Conservation (phyloP, 2,888 invertebrate genomes). For the Gastracanthus pulcherrimus region DNA sequence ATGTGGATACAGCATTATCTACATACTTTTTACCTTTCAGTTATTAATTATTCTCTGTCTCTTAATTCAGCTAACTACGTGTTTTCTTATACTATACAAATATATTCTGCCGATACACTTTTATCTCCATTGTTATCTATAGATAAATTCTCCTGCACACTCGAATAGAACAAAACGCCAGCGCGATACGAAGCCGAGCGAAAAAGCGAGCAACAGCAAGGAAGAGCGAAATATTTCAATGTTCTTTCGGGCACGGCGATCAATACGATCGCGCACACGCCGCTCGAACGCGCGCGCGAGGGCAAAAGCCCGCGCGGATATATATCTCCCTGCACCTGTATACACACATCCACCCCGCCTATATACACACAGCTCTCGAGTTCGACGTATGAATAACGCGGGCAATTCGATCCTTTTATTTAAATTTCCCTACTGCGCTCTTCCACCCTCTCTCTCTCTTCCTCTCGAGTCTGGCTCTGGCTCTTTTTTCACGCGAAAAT, state of each 20-base stretch:
- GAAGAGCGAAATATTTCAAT: slow-evolving; percentile 20
- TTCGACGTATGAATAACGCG: slow-evolving; percentile 35
- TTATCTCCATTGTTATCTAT: too few species aligned
- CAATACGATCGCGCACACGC: background rate
- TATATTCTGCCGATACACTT: too few species aligned
- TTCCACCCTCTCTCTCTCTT: background rate
- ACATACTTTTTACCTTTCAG: too few species aligned
- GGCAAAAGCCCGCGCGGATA: too few species aligned
- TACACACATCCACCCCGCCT: background rate
- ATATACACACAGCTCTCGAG: background rate
- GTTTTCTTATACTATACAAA: too few species aligned
- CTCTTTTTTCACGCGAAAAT: background rate
- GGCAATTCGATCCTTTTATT: slow-evolving; percentile 37
- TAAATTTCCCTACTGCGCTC: slow-evolving; percentile 1
- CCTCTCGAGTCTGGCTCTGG: background rate
- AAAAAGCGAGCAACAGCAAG: slow-evolving; percentile 3
- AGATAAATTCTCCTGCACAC: too few species aligned
- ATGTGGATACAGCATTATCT: too few species aligned
- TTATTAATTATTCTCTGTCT: too few species aligned
- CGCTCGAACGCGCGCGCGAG: too few species aligned
- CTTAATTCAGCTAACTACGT: too few species aligned
- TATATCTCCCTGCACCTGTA: background rate
- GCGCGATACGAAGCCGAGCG: background rate
- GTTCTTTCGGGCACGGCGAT: background rate
- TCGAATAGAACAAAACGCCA: too few species aligned